A percentile compares a stretch with the other conserved stretches of the same genome.
These are phyloP conservation scores for Drepana falcataria DNA, from an alignment of 2,888 invertebrate species.

Conservation along the genomic window DNA sequence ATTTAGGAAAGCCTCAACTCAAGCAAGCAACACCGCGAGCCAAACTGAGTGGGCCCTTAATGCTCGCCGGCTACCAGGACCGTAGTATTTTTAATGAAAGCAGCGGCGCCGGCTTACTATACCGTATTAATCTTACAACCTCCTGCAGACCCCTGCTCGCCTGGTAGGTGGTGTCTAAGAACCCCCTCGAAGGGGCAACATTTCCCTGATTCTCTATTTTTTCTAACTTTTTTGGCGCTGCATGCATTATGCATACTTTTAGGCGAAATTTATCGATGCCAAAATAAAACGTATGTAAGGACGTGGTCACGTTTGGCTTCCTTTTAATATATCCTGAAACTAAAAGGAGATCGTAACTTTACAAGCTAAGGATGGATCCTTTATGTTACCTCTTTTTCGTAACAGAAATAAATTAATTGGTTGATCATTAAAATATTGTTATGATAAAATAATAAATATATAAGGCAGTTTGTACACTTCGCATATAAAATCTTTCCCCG, in stretches of 20 bases:
- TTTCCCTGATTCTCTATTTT: conserved; percentile 48
- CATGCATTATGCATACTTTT: conserved; percentile 67
- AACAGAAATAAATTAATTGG: too few relatives aligned
- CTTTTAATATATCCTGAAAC: background rate
- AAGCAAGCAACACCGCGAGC: background rate
- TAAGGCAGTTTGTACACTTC: too few relatives aligned
- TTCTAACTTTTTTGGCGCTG: conserved; percentile 43
- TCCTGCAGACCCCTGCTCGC: conserved; percentile 59
- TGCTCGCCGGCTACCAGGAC: conserved; percentile 45
- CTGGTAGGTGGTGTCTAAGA: conserved; percentile 66
- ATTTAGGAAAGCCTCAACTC: conserved; percentile 12
- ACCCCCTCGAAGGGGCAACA: conserved; percentile 55
- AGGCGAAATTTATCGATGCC: conserved; percentile 61
- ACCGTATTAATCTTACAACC: conserved; percentile 73
- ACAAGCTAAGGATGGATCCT: too few relatives aligned
- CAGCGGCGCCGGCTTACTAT: conserved; percentile 65
- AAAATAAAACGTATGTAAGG: conserved; percentile 20
- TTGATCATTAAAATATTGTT: too few relatives aligned
- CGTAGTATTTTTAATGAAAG: conserved; percentile 71
- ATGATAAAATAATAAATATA: too few relatives aligned
- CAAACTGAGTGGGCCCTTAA: conserved; percentile 16
- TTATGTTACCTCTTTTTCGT: too few relatives aligned
- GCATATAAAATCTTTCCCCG: too few relatives aligned
- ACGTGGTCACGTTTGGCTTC: conserved; percentile 6
- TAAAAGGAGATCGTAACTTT: too few relatives aligned